A percentile compares a stretch with the other conserved stretches of the same genome.
Conservation (phyloP, 2,797 vertebrate species). For the Enteromius treurensis region DNA sequence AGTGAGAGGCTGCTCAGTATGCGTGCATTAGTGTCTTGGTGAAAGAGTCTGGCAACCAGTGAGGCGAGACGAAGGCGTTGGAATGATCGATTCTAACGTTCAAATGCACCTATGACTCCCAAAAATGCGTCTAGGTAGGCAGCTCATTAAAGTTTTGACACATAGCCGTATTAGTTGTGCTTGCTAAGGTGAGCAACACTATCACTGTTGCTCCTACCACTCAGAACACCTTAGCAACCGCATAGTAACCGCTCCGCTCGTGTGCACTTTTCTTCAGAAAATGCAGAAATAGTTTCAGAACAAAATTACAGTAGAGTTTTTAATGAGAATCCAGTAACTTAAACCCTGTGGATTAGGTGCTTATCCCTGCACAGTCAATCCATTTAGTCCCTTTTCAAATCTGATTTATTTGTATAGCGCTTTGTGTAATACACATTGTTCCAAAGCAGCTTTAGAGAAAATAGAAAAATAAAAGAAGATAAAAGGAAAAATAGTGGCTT, state of each 20-base stretch:
- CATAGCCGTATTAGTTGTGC: not conserved
- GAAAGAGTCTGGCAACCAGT: not conserved
- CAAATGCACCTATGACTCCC: not conserved
- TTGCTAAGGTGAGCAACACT: conserved; percentile 21
- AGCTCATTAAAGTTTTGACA: conserved; percentile 34
- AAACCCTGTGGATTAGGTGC: conserved; percentile 32
- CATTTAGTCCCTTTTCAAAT: conserved; percentile 21
- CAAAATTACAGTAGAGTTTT: conserved; percentile 18
- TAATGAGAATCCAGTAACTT: conserved; percentile 12
- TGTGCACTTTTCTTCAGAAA: not conserved
- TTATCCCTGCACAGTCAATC: conserved; percentile 21
- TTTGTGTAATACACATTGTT: conserved; percentile 11
- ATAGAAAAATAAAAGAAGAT: conserved; percentile 26
- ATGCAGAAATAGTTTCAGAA: not conserved
- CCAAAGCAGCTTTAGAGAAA: conserved; percentile 35
- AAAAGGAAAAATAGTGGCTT: conserved; percentile 30
- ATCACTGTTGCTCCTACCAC: not conserved
- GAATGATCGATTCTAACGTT: conserved; percentile 2
- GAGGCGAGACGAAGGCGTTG: not conserved
- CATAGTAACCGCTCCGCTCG: not conserved
- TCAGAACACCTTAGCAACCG: not conserved
- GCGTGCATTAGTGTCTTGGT: conserved; percentile 10
- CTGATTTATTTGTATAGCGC: not conserved
- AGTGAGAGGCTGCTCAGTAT: conserved; percentile 20
- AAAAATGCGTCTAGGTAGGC: not conserved